Evolutionary conservation across 1,140 invertebrate genomes (phyloP).

Genomic region (Pogonomyrmex barbatus): DNA sequence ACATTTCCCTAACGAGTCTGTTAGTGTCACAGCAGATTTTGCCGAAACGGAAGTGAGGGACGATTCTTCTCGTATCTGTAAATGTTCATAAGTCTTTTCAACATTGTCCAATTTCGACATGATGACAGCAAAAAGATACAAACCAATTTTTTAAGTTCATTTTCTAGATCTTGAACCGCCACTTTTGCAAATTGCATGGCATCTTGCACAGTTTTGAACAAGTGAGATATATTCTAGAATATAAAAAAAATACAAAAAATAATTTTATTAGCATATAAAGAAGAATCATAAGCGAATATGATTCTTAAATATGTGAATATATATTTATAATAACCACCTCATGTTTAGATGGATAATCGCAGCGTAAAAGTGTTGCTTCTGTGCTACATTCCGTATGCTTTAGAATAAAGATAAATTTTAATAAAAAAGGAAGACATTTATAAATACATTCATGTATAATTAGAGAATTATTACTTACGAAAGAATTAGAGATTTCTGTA

Average conservation of each 20-base stretch:
- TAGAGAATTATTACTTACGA: constrained; percentile 71
- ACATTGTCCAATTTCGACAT: neutral
- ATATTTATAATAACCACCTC: constrained; percentile 68
- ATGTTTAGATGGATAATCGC: constrained; percentile 65
- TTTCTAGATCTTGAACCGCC: constrained; percentile 76
- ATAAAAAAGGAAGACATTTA: neutral
- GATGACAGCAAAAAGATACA: constrained; percentile 59
- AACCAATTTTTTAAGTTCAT: constrained; percentile 78
- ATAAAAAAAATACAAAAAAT: constrained; percentile 45
- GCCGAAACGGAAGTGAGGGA: constrained; percentile 63
- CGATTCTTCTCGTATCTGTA: constrained; percentile 74
- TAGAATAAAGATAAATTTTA: constrained; percentile 46
- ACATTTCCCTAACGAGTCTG: constrained; percentile 77
- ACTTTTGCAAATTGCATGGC: constrained; percentile 75
- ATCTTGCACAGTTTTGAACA: constrained; percentile 78
- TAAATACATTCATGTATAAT: constrained; percentile 33
- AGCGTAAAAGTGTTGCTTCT: constrained; percentile 57
- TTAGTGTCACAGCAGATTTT: constrained; percentile 68
- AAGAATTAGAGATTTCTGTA: constrained; percentile 69
- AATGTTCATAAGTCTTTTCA: constrained; percentile 39
- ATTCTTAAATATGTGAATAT: neutral
- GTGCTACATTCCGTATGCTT: constrained; percentile 68
- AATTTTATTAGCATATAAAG: neutral
- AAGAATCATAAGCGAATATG: neutral
- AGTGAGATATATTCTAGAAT: constrained; percentile 71